Evolutionary conservation across 2,797 vertebrate species (phyloP), one percentile per base, ranked within the genome.

Genomic region (Macrochelys suwanniensis): DNA sequence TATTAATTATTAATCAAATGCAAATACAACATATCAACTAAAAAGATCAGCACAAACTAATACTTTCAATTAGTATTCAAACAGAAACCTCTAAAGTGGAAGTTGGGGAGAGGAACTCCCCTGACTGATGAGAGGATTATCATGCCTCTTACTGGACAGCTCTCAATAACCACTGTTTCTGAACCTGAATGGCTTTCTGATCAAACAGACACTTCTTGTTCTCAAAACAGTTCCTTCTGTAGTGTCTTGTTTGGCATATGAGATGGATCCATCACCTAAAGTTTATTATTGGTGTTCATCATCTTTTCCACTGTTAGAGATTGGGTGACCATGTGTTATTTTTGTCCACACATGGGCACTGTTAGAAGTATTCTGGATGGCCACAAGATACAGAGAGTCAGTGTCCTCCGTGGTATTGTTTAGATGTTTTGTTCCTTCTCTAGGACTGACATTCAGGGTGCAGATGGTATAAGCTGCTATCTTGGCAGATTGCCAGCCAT

Each of bases 151-250:
- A 84, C 1, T 49, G 56, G 87, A 54, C 91, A 76, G 42, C 11
- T 42, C 25, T 76, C 25, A 76, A 76, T 76, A 26, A 42, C 23
- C 45, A 74, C 23, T 12, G 19, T 61, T 61, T 61, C 59, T 42
- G n/a, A 80, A 95, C 89, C 96, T 91, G 87, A 95, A 93, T 31
- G 56, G 76, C 37, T 31, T 93, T 94, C 96, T 95, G 94, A 97
- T 95, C 95, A 94, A 96, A 94, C 42, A 95, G 87, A 87, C 94
- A 95, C 92, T 96, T 84, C 54, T 87, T 93, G 42, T 79, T 92
- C 83, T 90, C 88, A 83, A 61, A 76, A 53, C 88, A 96, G 80
- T 77, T 88, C 53, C 76, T 57, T 88, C 85, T 94, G 88, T 12
- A 76, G 37, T 45, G 37, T 11, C 12, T 76, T 25, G 23, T 15